phyloP scores from a whole-genome alignment of 2,113 vertebrate species.

The Callithrix jacchus region DNA sequence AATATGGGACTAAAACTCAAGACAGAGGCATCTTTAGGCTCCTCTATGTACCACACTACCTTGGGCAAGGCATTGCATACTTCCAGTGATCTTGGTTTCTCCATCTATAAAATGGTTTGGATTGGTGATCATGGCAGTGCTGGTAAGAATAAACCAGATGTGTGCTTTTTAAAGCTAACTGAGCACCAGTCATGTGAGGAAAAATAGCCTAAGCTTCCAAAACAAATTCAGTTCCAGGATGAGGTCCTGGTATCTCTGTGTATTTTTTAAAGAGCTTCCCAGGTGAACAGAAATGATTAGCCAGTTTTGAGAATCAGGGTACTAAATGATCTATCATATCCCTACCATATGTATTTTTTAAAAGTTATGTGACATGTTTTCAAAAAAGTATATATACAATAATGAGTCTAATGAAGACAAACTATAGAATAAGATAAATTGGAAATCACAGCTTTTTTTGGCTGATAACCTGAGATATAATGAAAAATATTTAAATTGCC shows the following conservation, averaged over 20 bases:
- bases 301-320: background rate
- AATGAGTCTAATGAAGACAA: background rate
- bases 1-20: background rate
- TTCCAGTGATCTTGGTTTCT: background rate
- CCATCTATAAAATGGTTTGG: background rate
- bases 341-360: background rate
- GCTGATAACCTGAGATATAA: background rate
- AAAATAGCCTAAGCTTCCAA: background rate
- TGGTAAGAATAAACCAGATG: background rate
- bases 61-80: background rate
- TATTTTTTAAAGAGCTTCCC: background rate
- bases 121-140: background rate
- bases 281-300: background rate
- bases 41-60: background rate
- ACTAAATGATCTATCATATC: background rate
- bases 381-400: conserved; percentile 12
- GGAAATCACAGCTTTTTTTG: background rate
- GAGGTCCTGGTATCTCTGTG: background rate
- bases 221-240: background rate
- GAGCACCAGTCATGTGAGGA: background rate
- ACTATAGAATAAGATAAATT: background rate
- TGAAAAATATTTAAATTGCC: conserved; percentile 43
- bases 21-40: too few species aligned
- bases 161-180: background rate
- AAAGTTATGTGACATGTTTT: background rate